Conservation (phyloP, 2,888 invertebrate species). For the Salpingus planirostris region DNA sequence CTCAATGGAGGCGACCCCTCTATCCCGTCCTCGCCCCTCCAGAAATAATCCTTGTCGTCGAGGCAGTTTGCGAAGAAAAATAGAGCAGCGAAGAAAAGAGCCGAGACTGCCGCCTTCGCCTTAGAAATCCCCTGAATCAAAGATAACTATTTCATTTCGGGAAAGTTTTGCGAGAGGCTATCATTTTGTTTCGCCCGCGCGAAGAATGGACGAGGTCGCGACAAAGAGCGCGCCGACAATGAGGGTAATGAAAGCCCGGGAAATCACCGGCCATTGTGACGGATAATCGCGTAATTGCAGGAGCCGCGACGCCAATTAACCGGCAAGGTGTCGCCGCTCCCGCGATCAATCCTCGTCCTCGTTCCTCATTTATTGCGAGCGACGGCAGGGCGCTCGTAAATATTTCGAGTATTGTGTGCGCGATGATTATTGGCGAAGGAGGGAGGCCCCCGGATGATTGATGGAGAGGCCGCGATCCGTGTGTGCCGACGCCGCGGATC, state of each 20-base stretch:
- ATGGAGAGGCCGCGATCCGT: slow-evolving; percentile 14
- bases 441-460: not conserved
- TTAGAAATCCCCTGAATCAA: slow-evolving; percentile 13
- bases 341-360: slow-evolving; percentile 40
- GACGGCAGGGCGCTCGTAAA: slow-evolving; percentile 6
- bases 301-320: not conserved
- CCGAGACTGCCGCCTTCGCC: slow-evolving; percentile 21
- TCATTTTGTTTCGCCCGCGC: slow-evolving; percentile 35
- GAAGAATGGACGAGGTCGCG: slow-evolving; percentile 31
- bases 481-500: slow-evolving; percentile 10
- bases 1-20: slow-evolving; percentile 20
- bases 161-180: slow-evolving; percentile 33
- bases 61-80: slow-evolving; percentile 25
- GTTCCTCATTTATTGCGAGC: slow-evolving; percentile 17
- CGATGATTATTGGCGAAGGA: slow-evolving; percentile 3
- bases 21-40: slow-evolving; percentile 2
- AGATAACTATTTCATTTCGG: slow-evolving; percentile 16
- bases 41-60: slow-evolving; percentile 23
- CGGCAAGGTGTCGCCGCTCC: slow-evolving; percentile 18
- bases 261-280: slow-evolving; percentile 36
- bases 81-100: slow-evolving; percentile 23
- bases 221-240: slow-evolving; percentile 35
- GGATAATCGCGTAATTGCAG: slow-evolving; percentile 38
- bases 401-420: slow-evolving; percentile 11
- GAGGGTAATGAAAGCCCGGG: slow-evolving; percentile 41